Evolutionary conservation across 1,140 invertebrate species (phyloP), one percentile per base, ranked within the genome.

Genomic region (Bombus confusus): DNA sequence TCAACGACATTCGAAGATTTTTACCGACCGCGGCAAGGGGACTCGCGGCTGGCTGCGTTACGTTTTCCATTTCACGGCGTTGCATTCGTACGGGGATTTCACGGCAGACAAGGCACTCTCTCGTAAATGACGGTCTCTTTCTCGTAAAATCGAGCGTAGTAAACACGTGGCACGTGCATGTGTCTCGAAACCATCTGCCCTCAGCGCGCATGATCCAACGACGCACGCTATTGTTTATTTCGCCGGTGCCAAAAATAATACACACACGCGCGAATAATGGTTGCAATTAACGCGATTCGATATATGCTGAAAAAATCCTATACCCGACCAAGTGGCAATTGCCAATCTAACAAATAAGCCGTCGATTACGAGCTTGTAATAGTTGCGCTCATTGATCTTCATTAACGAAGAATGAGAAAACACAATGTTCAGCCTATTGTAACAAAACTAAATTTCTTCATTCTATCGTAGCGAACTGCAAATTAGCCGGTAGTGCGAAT

Each of bases 141-240:
- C 68, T 80, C 85, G 86, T 90, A 90, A 90, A 89, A 80, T 71
- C 78, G 41, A 15, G 52, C 57, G 66, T 90, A 87, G 81, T 81
- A 89, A 89, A 89, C 87, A 83, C 52, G 57, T 78, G 71, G 52
- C 57, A 28, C 73, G 43, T 59, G 78, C 59, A 79, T 71, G 81
- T 37, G 39, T n/a, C 41, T 72, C 62, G 31, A 28, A 37, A 34
- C 74, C 13, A 31, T 68, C 62, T 25, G 28, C 28, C 41, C 31
- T 73, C 28, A 59, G 1, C 59, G 37, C 71, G 66, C 72, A 69
- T 75, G 68, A 59, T 31, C 37, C 15, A 37, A 86, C 39, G 15
- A 87, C 39, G 34, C 37, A 47, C 59, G 57, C 41, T 25, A 74
- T 52, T 68, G 59, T 82, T 81, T 80, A 31, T 88, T 83, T 41